Base-by-base conservation (phyloP, 2,888 invertebrate genomes). In the Drosophila cracens region DNA sequence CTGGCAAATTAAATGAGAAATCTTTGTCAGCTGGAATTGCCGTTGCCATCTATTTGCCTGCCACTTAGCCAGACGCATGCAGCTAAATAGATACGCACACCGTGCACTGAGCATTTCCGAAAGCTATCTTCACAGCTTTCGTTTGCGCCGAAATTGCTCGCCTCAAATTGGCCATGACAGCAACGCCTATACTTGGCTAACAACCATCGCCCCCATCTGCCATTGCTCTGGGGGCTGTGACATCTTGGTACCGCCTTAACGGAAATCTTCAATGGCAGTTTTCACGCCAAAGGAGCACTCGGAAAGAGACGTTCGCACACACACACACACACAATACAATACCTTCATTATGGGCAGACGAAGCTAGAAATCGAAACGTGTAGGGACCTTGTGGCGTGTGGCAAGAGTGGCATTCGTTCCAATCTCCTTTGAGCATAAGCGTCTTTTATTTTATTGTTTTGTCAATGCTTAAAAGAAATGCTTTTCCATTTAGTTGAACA, bases 401-500 rank as follows among this genome's bases (percentile, higher is more conserved):
- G 57, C 73, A 73, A 33, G 38, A 21, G n/a, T 57, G 57, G 40
- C 49, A 33, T 8, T 29, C 46, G 16, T 48, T 40, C 49, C 51
- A 63, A 68, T 64, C 83, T 68, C 84, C 65, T 61, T 63, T 27
- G 76, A 81, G 82, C 84, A 82, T 82, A 83, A 84, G 76, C 71
- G 83, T 83, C 83, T 83, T 82, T 86, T 82, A 78, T 87, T 84
- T 86, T 83, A 86, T 88, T 88, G 88, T 89, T 89, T 83, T 89
- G 83, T 87, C 82, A 88, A 85, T 81, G 85, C 88, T 89, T 83
- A 87, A 90, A 85, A 89, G 84, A 89, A 87, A 82, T 87, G 85
- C 79, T 88, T 85, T 89, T 84, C 88, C 90, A 90, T 90, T 89
- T 89, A 89, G 87, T 83, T 86, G 77, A 89, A 87, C 90, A 86